Conservation (phyloP, 2,888 invertebrate genomes). For the Ophonus ardosiacus region DNA sequence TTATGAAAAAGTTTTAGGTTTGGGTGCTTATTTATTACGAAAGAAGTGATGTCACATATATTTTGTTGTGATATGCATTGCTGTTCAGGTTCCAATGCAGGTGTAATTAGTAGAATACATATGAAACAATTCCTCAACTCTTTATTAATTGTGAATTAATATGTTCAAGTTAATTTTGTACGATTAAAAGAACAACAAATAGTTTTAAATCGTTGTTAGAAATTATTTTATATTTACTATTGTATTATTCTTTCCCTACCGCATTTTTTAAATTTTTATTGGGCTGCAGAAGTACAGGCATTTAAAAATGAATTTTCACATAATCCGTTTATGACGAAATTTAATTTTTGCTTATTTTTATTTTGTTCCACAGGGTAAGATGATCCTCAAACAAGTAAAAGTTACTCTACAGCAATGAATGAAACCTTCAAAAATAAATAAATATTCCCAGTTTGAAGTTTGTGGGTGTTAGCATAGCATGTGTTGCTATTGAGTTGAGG, state of each 20-base stretch:
- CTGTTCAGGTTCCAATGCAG: not conserved
- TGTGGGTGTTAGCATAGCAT: not conserved
- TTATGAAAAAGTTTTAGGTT: not conserved
- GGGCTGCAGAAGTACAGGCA: not conserved
- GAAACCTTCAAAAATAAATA: too few relatives aligned
- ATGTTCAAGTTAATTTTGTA: constrained; percentile 44
- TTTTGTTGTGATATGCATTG: not conserved
- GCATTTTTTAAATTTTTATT: not conserved
- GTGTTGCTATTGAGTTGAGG: not conserved
- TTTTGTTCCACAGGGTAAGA: too few relatives aligned
- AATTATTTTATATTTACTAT: not conserved
- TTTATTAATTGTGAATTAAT: constrained; percentile 33
- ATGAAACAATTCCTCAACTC: not conserved
- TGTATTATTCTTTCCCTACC: not conserved
- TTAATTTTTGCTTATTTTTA: too few relatives aligned
- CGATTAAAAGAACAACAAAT: constrained; percentile 13
- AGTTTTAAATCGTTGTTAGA: not conserved
- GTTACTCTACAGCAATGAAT: too few relatives aligned
- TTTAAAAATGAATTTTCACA: not conserved
- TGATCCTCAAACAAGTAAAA: too few relatives aligned
- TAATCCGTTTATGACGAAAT: too few relatives aligned
- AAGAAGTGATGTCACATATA: not conserved
- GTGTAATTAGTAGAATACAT: not conserved
- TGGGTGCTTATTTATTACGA: not conserved
- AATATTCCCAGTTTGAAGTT: not conserved